Base-by-base conservation (phyloP, 2,797 vertebrate species). In the Sebastes vulpes region DNA sequence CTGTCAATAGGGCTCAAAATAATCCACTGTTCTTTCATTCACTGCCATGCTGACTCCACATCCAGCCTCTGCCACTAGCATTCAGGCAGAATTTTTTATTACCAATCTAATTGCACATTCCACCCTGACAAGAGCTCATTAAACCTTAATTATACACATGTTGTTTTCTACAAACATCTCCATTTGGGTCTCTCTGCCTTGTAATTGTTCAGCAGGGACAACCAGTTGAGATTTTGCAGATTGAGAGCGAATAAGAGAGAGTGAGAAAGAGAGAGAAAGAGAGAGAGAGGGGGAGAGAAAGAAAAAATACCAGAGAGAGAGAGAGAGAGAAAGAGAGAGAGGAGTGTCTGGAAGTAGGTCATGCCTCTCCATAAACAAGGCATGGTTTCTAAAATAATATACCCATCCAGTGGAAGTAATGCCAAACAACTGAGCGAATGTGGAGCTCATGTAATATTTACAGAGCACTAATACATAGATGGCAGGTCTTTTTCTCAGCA, bases 101-200 rank as follows among this genome's bases (percentile, higher is more conserved):
- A 96, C 95, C 94, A 92, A 94, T 98, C 97, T 99, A 99, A 99
- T 98, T 98, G 98, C 98, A 97, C 97, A 98, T 99, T 99, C 97
- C 97, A 96, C 97, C 97, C 96, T 98, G 98, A 99, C 98, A 98
- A 98, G 97, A 97, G 96, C 98, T 99, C 98, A 99, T 99, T 99
- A 99, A 98, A 97, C 97, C 98, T 98, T 99, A 99, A 99, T 99
- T 99, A 99, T 98, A 98, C 98, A 98, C 98, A 98, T 98, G 98
- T 98, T 99, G 98, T 99, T 99, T 99, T 99, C 97, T 97, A 98
- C 98, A 99, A 99, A 99, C 98, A 99, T 99, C 98, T 98, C 97
- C 97, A 98, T 99, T 99, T 98, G 97, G 96, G 97, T 96, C 96
- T 96, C 96, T 97, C 96, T 94, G 96, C 97, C 95, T 96, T 96